phyloP scores from a whole-genome alignment of 1,140 invertebrate species.

The Prorops nasuta region DNA sequence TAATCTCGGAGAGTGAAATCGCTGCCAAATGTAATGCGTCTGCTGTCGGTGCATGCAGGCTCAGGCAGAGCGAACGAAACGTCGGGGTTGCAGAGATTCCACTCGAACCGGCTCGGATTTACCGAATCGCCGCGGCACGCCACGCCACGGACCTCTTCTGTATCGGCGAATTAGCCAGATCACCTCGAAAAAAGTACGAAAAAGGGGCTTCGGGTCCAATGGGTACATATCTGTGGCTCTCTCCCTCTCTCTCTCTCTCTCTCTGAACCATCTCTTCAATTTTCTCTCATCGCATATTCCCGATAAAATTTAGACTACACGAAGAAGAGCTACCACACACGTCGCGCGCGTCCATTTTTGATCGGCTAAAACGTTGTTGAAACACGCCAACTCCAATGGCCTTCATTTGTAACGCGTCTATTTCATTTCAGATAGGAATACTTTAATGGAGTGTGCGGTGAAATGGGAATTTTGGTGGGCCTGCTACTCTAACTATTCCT shows the following conservation, averaged over 20 bases:
- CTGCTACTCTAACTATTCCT: no score
- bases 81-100: no score
- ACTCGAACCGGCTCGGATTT: no score
- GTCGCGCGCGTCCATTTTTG: slow-evolving; percentile 20
- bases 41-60: no score
- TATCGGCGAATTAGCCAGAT: slow-evolving; percentile 31
- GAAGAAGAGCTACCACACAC: no score
- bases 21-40: slow-evolving; percentile 41
- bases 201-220: no score
- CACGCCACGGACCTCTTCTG: slow-evolving; percentile 1
- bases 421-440: slow-evolving; percentile 24
- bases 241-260: slow-evolving; percentile 5
- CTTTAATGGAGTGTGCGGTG: slow-evolving; percentile 16
- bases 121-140: no score
- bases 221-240: slow-evolving; percentile 3
- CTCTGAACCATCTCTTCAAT: no score
- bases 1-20: slow-evolving; percentile 54
- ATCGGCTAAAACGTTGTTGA: slow-evolving; percentile 25
- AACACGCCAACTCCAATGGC: slow-evolving; percentile 10
- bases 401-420: no score
- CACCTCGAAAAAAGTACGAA: slow-evolving; percentile 6
- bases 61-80: no score
- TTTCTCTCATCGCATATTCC: slow-evolving; percentile 11
- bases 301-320: slow-evolving; percentile 20
- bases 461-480: no score